Conservation (phyloP, 2,888 invertebrate species). For the Trissolcus japonicus region DNA sequence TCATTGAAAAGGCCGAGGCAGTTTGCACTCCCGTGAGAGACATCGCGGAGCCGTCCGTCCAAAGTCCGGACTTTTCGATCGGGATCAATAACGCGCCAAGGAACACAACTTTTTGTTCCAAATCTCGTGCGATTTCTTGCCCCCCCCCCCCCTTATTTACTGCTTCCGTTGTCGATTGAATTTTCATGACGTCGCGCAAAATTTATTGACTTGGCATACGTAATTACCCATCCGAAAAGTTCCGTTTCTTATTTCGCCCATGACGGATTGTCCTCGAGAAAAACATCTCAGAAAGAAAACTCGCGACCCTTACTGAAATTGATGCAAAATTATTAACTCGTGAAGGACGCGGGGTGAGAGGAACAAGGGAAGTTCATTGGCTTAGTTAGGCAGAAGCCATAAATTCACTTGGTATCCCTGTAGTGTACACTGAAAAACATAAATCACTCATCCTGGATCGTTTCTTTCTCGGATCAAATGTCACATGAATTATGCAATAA, state of each 20-base stretch:
- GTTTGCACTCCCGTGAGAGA: slow-evolving; percentile 32
- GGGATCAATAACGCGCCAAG: slow-evolving; percentile 18
- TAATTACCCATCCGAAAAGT: slow-evolving; percentile 30
- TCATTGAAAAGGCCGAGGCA: slow-evolving; percentile 14
- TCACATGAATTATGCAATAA: too few species aligned
- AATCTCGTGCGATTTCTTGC: not conserved
- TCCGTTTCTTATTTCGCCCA: slow-evolving; percentile 7
- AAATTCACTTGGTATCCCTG: too few species aligned
- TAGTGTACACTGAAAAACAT: too few species aligned
- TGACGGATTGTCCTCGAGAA: too few species aligned
- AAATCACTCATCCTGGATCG: too few species aligned
- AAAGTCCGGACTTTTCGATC: slow-evolving; percentile 27
- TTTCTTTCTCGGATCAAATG: too few species aligned
- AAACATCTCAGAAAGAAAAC: too few species aligned
- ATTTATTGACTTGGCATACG: slow-evolving; percentile 25
- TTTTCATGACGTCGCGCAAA: slow-evolving; percentile 11
- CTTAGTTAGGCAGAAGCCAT: too few species aligned
- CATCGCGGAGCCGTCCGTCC: slow-evolving; percentile 36
- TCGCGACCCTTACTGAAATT: too few species aligned
- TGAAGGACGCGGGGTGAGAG: too few species aligned
- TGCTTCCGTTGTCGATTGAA: slow-evolving; percentile 25
- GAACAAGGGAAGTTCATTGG: too few species aligned
- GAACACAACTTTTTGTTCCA: slow-evolving; percentile 10
- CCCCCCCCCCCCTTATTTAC: slow-evolving; percentile 20
- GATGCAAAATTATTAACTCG: too few species aligned